Conservation (phyloP, 2,797 vertebrate species). For the Phyllotis vaccarum region DNA sequence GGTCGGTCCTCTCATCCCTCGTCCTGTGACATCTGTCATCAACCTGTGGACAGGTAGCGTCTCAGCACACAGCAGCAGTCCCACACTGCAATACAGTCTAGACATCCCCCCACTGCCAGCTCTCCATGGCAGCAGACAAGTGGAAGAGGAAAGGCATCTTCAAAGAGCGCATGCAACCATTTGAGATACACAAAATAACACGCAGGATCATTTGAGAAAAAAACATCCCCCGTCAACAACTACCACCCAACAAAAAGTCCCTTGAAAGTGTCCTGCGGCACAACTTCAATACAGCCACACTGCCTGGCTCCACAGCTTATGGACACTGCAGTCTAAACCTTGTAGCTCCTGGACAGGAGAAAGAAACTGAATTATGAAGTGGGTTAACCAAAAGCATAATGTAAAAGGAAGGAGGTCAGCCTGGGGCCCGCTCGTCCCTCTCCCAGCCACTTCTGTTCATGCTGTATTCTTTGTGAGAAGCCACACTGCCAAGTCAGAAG, state of each 20-base stretch:
- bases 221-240: conserved; percentile 19
- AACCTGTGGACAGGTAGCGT: conserved; percentile 32
- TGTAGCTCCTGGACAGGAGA: conserved; percentile 8
- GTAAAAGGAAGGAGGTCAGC: conserved; percentile 45
- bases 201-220: neutral
- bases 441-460: neutral
- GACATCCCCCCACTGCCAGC: conserved; percentile 57
- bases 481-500: conserved; percentile 62
- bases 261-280: neutral
- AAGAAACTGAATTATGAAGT: conserved; percentile 55
- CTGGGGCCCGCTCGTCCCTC: conserved; percentile 4
- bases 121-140: neutral
- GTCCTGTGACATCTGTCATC: conserved; percentile 25
- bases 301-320: neutral
- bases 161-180: conserved; percentile 51
- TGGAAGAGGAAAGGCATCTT: conserved; percentile 36
- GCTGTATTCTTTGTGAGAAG: conserved; percentile 31
- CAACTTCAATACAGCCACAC: neutral
- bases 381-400: conserved; percentile 45
- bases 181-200: conserved; percentile 1
- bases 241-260: conserved; percentile 48
- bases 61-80: conserved; percentile 49
- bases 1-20: conserved; percentile 28
- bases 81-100: conserved; percentile 24
- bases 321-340: conserved; percentile 44